Evolutionary conservation across 1,140 invertebrate species (phyloP).

Genomic region (Scaptomyza pallida): DNA sequence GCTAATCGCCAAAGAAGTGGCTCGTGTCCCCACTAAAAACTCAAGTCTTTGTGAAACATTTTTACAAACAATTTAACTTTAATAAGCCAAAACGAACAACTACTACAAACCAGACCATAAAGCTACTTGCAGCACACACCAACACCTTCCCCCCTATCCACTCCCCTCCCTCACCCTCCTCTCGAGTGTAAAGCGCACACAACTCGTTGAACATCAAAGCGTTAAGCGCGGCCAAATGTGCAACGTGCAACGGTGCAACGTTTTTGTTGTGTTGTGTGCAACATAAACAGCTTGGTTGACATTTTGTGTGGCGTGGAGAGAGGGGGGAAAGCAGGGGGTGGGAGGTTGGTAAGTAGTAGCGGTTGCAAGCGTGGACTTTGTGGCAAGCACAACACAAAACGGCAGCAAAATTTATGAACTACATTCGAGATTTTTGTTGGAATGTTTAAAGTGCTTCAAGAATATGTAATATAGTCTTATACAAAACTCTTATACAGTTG

Average conservation of each 20-base stretch:
- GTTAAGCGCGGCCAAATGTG: constrained; percentile 29
- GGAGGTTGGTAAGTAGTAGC: too few relatives aligned
- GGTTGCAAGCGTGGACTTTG: neutral
- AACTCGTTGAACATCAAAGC: constrained; percentile 75
- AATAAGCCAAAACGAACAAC: constrained; percentile 53
- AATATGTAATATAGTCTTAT: neutral
- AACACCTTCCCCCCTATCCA: too few relatives aligned
- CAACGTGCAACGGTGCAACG: too few relatives aligned
- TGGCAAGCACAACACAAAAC: neutral
- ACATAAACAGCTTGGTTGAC: constrained; percentile 63
- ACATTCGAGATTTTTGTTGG: neutral
- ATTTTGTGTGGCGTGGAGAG: constrained; percentile 17
- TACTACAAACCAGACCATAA: neutral
- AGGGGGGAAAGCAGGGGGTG: neutral
- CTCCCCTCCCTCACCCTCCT: neutral
- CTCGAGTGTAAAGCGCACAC: constrained; percentile 27
- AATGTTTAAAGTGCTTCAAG: neutral
- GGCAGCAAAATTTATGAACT: neutral
- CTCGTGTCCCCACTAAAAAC: neutral
- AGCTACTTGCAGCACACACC: too few relatives aligned
- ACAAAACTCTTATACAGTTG: too few relatives aligned
- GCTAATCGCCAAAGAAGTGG: neutral
- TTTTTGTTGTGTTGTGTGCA: constrained; percentile 45
- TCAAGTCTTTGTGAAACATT: constrained; percentile 37
- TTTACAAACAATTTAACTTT: constrained; percentile 72